These are phyloP conservation scores for Synanthedon myopaeformis DNA, from an alignment of 2,888 invertebrate species.

Conservation along the genomic window DNA sequence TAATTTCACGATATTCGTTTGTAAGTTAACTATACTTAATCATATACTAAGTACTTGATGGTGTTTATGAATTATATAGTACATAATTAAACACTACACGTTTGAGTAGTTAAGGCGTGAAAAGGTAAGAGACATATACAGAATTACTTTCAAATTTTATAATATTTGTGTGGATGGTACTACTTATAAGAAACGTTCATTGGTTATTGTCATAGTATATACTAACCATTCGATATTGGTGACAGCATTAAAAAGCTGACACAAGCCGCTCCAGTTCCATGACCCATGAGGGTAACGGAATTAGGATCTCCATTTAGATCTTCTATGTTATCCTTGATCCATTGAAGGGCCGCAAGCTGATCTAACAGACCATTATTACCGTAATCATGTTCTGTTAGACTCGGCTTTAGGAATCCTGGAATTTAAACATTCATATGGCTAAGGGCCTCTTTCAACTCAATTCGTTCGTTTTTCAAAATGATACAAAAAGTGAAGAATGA, in stretches of 20 bases:
- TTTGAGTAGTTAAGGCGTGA: too few relatives aligned
- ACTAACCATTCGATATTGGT: slow-evolving; percentile 78
- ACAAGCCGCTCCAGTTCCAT: slow-evolving; percentile 95
- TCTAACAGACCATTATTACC: slow-evolving; percentile 96
- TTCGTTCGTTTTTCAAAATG: too few relatives aligned
- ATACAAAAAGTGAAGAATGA: too few relatives aligned
- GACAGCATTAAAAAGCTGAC: slow-evolving; percentile 94
- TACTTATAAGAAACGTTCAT: background rate
- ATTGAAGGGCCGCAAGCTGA: slow-evolving; percentile 92
- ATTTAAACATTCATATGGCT: background rate
- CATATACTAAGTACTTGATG: too few relatives aligned
- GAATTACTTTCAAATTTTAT: background rate
- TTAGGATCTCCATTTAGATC: slow-evolving; percentile 91
- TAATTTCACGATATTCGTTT: too few relatives aligned
- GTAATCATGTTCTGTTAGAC: slow-evolving; percentile 77
- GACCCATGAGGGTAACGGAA: slow-evolving; percentile 92
- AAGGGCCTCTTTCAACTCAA: too few relatives aligned
- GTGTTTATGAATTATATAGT: too few relatives aligned
- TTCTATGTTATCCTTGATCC: slow-evolving; percentile 94
- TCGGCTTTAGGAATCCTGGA: slow-evolving; percentile 83
- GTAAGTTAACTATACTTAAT: too few relatives aligned
- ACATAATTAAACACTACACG: too few relatives aligned
- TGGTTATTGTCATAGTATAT: background rate
- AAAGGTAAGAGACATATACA: background rate
- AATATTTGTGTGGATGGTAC: background rate